Evolutionary conservation across 2,888 invertebrate species (phyloP), one percentile per base, ranked within the genome.

Genomic region (Theretra japonica): DNA sequence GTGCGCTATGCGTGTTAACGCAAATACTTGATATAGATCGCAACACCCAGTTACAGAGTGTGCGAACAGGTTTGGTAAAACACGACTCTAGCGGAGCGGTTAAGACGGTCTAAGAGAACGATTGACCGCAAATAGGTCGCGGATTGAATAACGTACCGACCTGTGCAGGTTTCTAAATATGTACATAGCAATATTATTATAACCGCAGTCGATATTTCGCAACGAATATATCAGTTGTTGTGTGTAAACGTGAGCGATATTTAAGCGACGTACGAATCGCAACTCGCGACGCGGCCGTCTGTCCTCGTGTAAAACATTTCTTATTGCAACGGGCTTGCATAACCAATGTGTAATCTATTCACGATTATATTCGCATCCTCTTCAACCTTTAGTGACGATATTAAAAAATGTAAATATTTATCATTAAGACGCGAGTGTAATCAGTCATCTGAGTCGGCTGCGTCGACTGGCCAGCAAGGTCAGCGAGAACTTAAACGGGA

Each of bases 61-160:
- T 77, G 79, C 72, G 70, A 79, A 82, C 85, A 82, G 80, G 85
- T 86, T 83, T 81, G 78, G 74, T 65, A 65, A 15, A 75, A 79
- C 77, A 72, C 73, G 78, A 79, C 76, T 74, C 73, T 33, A 65
- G 65, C 56, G 33, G 56, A 65, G 56, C 53, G 80, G 82, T 82
- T 82, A 82, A 80, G 80, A 81, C 79, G 77, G 83, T 82, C 82
- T 86, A 85, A 80, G 81, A 83, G 84, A 81, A 79, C 79, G 84
- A 85, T 85, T 88, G 86, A 93, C 94, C 94, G 84, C 94, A 94
- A 94, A 91, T 92, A 88, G 94, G 94, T 90, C 93, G 90, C 84
- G 88, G 85, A 93, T 94, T 92, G 85, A 90, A 94, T 94, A 92
- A 90, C 93, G 87, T 83, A 83, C 82, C 84, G 85, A 88, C 88